Evolutionary conservation across 37 sponge, comb jelly and placozoan species (phyloP), one percentile per base, ranked within the genome.

Genomic region (Eunapius fragilis): DNA sequence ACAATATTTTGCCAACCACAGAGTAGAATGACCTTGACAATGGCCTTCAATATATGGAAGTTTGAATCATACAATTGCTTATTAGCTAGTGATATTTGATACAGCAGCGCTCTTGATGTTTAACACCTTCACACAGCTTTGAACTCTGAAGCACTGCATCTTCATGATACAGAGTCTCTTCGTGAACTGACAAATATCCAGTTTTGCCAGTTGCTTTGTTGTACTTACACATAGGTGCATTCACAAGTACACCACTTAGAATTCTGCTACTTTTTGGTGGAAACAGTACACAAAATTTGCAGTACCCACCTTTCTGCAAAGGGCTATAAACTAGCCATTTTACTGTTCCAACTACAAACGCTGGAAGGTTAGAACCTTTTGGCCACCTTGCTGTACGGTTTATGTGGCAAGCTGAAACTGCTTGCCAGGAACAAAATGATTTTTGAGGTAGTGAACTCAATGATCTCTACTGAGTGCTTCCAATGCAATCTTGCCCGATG

Each of bases 221-320:
- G 69, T 80, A 86, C 14, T 67, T 70, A 28, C 71, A 38, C 36
- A 87, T 71, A 77, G 87, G 72, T 37, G 74, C 68, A 19, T 41
- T 34, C 19, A 87, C 87, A 80, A 87, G 67, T 70, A 80, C 71
- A 71, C 87, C 81, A 70, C 28, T 67, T 68, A 37, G 81, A 38
- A 47, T 38, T 68, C 76, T 70, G 67, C 67, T 69, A 34, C 67
- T 58, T 69, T 41, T 49, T 31, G 67, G 69, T 24, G 86, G 79
- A 79, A 86, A 86, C 45, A 86, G 37, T 68, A 78, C 79, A 68
- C 86, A 78, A 80, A 76, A 49, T 78, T 69, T 30, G 68, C 86
- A 86, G 72, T 77, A 86, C 41, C 86, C 85, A 75, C 85, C 69
- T 37, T 86, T 86, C 34, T 86, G 69, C 68, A 58, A 35, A 68